These are phyloP conservation scores for Rhegmatorhina hoffmannsi DNA, from an alignment of 2,113 vertebrate genomes.

Conservation along the genomic window DNA sequence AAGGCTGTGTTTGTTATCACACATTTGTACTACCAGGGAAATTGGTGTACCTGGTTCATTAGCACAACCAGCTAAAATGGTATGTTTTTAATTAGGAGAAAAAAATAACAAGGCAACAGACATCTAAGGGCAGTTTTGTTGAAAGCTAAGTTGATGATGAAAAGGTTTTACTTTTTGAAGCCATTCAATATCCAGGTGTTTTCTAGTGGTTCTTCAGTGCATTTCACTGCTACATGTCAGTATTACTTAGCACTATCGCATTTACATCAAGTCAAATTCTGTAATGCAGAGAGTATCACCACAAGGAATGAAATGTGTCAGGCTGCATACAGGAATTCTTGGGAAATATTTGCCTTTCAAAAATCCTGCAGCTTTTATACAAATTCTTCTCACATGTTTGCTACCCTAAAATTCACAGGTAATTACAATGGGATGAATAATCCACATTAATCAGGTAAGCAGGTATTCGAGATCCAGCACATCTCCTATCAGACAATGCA, in stretches of 20 bases:
- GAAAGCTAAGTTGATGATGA: constrained; percentile 47
- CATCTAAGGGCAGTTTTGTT: constrained; percentile 17
- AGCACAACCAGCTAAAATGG: background rate
- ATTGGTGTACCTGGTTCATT: background rate
- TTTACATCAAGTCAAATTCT: constrained; percentile 64
- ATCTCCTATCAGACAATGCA: constrained; percentile 68
- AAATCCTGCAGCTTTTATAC: constrained; percentile 62
- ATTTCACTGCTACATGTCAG: constrained; percentile 54
- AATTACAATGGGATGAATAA: constrained; percentile 71
- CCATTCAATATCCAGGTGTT: constrained; percentile 54
- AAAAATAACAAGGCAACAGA: constrained; percentile 5
- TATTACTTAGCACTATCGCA: constrained; percentile 63
- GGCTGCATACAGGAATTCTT: constrained; percentile 57
- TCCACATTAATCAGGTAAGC: constrained; percentile 74
- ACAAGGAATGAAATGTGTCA: constrained; percentile 66
- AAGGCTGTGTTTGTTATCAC: background rate
- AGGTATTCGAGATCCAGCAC: constrained; percentile 68
- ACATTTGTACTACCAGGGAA: background rate
- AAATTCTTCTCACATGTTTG: constrained; percentile 71
- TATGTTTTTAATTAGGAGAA: constrained; percentile 14
- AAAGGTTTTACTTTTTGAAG: constrained; percentile 63
- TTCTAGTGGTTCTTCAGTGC: constrained; percentile 59
- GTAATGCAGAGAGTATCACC: constrained; percentile 54
- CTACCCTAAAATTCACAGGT: constrained; percentile 73
- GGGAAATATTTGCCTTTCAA: constrained; percentile 72